phyloP scores from a whole-genome alignment of 2,797 vertebrate genomes.

The Halcyon leucocephala region DNA sequence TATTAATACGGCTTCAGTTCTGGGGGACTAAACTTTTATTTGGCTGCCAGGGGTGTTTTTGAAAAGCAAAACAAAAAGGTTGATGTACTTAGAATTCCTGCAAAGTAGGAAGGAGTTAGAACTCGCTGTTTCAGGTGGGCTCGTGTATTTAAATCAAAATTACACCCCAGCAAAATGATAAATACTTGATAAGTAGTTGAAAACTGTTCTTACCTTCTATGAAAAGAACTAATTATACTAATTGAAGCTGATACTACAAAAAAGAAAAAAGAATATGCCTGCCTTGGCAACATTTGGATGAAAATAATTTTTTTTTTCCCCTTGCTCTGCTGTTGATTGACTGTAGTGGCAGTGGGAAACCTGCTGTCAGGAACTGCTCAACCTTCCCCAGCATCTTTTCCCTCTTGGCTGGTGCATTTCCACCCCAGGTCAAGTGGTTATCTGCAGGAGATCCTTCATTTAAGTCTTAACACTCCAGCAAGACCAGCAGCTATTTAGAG shows the following conservation, averaged over 20 bases:
- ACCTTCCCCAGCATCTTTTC: not conserved
- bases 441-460: not conserved
- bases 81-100: not conserved
- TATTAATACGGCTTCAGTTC: not conserved
- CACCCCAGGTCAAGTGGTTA: not conserved
- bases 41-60: not conserved
- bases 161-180: not conserved
- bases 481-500: no score
- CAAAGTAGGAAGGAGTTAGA: not conserved
- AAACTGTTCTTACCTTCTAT: not conserved
- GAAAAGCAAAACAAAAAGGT: not conserved
- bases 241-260: not conserved
- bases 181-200: not conserved
- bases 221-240: not conserved
- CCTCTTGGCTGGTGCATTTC: not conserved
- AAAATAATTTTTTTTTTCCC: not conserved
- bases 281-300: not conserved
- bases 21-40: not conserved
- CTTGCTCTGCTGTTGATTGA: not conserved
- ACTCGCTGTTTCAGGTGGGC: not conserved
- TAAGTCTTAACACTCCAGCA: not conserved
- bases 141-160: not conserved
- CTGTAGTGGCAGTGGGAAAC: not conserved
- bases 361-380: not conserved
- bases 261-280: not conserved